phyloP scores from a whole-genome alignment of 2,113 vertebrate genomes.

The Formicarius rufipectus region DNA sequence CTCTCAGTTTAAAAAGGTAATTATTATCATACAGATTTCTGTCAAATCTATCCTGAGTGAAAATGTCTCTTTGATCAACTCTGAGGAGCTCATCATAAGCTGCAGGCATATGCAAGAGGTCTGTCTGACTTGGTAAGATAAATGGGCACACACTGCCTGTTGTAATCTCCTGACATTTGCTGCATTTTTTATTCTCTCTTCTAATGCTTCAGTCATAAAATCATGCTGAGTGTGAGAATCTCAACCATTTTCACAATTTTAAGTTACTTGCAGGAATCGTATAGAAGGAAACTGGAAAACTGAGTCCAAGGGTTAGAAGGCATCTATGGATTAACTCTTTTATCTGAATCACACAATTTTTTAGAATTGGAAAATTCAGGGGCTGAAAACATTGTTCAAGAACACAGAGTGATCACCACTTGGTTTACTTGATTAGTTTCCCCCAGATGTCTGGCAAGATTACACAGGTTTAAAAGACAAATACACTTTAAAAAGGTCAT shows the following conservation, averaged over 20 bases:
- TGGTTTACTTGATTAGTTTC: not conserved
- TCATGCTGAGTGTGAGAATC: not conserved
- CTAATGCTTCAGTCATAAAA: not conserved
- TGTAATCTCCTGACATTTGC: not conserved
- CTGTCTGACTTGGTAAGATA: not conserved
- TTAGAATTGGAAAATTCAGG: not conserved
- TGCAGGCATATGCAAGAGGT: not conserved
- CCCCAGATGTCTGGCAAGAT: not conserved
- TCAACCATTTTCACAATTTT: not conserved
- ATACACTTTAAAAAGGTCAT: not conserved
- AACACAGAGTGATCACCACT: not conserved
- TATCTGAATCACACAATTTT: not conserved
- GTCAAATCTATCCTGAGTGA: not conserved
- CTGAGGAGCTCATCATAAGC: not conserved
- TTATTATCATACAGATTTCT: not conserved
- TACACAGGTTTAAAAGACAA: not conserved
- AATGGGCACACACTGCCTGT: not conserved
- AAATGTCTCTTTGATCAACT: not conserved
- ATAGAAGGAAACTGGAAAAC: not conserved
- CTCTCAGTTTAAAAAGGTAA: not conserved
- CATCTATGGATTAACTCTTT: rapidly evolving
- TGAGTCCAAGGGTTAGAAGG: not conserved
- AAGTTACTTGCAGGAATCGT: not conserved
- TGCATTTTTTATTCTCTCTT: not conserved
- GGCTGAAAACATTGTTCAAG: not conserved